Percentiles rank a stretch among this genome's conserved stretches.
Conservation (phyloP, 2,113 vertebrate genomes). For the Xiphophorus couchianus region DNA sequence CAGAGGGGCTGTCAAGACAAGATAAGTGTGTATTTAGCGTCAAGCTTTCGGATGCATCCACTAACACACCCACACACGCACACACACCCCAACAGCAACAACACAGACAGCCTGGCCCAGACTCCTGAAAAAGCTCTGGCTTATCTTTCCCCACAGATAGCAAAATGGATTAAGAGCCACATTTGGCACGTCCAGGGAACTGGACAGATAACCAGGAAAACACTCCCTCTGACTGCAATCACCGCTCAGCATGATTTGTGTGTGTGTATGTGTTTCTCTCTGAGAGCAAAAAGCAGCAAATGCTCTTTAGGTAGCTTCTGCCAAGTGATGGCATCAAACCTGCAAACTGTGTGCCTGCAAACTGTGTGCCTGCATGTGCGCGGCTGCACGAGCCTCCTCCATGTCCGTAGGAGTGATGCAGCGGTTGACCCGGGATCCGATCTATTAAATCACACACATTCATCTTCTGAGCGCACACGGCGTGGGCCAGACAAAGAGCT, state of each 20-base stretch:
- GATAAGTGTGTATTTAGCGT: conserved; percentile 76
- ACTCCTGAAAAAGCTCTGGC: conserved; percentile 75
- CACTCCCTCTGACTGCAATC: conserved; percentile 77
- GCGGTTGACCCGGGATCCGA: conserved; percentile 75
- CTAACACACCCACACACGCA: conserved; percentile 48
- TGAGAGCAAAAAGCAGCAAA: conserved; percentile 10
- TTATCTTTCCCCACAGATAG: conserved; percentile 80
- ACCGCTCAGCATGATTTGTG: conserved; percentile 69
- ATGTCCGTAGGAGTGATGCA: conserved; percentile 69
- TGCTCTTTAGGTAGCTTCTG: conserved; percentile 41
- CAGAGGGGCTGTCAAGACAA: conserved; percentile 77
- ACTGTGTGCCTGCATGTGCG: neutral
- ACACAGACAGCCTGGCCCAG: conserved; percentile 62
- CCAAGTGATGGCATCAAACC: conserved; percentile 54
- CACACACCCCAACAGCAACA: conserved; percentile 45
- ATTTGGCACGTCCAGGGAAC: conserved; percentile 79
- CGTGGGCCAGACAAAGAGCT: conserved; percentile 67
- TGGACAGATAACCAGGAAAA: conserved; percentile 78
- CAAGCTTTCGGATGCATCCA: conserved; percentile 43
- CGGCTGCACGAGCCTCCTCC: neutral
- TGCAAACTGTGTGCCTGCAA: neutral
- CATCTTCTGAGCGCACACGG: conserved; percentile 74
- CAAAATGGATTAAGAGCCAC: conserved; percentile 80
- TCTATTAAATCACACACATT: conserved; percentile 73
- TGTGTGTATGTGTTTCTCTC: conserved; percentile 31